These are phyloP conservation scores for Aphyosemion australe DNA, from an alignment of 2,113 vertebrate genomes.

Conservation along the genomic window DNA sequence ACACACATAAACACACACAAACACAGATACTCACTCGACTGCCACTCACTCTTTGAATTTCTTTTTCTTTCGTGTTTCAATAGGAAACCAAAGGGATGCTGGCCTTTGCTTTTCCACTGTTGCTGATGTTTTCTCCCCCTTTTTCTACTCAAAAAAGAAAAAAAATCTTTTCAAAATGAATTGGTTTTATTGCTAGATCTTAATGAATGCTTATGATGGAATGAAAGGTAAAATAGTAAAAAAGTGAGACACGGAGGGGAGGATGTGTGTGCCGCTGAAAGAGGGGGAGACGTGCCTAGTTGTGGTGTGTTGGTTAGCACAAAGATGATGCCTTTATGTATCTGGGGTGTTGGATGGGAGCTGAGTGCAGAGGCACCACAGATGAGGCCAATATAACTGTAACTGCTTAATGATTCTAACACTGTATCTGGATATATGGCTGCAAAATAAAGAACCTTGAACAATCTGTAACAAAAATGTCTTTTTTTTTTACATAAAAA, in stretches of 20 bases:
- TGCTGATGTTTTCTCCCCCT: conserved; percentile 6
- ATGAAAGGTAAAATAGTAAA: conserved; percentile 14
- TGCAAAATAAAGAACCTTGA: conserved; percentile 76
- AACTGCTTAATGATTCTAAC: conserved; percentile 74
- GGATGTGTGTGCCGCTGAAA: conserved; percentile 26
- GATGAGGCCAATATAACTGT: conserved; percentile 68
- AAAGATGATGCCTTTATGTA: conserved; percentile 30
- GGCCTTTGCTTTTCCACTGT: conserved; percentile 45
- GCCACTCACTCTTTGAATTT: conserved; percentile 63
- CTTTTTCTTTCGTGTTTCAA: conserved; percentile 41
- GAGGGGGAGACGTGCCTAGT: conserved; percentile 25
- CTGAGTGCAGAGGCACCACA: conserved; percentile 38
- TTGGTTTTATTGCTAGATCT: conserved; percentile 32
- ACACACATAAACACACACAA: conserved; percentile 44
- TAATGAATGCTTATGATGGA: conserved; percentile 24
- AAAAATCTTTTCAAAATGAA: conserved; percentile 36
- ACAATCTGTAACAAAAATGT: conserved; percentile 52
- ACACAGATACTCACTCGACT: conserved; percentile 76
- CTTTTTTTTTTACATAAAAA: conserved; percentile 8
- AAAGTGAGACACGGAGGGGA: neutral
- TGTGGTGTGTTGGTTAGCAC: conserved; percentile 40
- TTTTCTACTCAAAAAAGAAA: conserved; percentile 45
- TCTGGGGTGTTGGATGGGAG: conserved; percentile 5
- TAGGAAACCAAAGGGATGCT: conserved; percentile 28
- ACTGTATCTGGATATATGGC: conserved; percentile 77